These are phyloP conservation scores for Parnassius orleans DNA, from an alignment of 2,888 invertebrate genomes.

Conservation along the genomic window DNA sequence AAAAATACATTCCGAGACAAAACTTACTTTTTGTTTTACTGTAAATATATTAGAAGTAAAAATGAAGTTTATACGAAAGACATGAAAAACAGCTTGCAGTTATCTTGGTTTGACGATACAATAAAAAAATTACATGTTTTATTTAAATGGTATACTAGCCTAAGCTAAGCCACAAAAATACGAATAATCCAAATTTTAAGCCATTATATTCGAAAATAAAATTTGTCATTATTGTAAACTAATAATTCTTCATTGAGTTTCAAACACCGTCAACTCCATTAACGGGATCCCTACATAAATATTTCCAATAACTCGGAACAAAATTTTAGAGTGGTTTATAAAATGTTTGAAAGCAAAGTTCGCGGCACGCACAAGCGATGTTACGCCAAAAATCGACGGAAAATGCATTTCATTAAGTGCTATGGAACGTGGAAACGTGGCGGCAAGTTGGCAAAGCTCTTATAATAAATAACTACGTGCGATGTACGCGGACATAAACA, in stretches of 20 bases:
- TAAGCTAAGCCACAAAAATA: no score
- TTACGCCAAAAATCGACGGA: not conserved
- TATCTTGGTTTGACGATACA: no score
- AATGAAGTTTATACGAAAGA: no score
- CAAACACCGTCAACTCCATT: not conserved
- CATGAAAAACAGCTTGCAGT: no score
- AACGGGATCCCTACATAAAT: not conserved
- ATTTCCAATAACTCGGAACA: conserved; percentile 13
- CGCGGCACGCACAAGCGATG: not conserved
- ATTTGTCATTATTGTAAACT: not conserved
- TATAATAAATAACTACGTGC: not conserved
- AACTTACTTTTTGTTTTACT: no score
- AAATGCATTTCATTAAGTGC: conserved; percentile 10
- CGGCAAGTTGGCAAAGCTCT: conserved; percentile 4
- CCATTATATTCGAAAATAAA: no score
- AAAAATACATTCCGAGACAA: no score
- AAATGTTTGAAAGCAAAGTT: conserved; percentile 13
- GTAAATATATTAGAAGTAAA: no score
- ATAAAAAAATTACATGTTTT: no score
- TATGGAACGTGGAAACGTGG: not conserved
- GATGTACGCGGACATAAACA: no score
- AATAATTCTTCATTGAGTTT: not conserved
- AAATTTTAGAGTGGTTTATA: conserved; percentile 12
- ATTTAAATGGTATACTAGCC: no score
- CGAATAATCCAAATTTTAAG: no score